Evolutionary conservation across 2,888 invertebrate species (phyloP), one percentile per base, ranked within the genome.

Genomic region (Anthophora plumipes): DNA sequence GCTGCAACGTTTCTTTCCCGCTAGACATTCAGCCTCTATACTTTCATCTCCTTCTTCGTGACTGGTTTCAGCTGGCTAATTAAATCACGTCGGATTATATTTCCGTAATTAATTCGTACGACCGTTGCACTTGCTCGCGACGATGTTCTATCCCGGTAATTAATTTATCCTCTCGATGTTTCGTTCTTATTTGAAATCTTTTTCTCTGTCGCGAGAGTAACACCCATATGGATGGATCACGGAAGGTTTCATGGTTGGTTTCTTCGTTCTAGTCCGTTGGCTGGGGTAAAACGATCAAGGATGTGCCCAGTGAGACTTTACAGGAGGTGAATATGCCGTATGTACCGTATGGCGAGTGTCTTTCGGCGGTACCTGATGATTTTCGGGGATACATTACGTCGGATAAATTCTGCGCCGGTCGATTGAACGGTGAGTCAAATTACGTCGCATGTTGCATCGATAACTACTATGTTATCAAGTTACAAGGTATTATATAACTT

Each of bases 371-470:
- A 41, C 87, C 88, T 4, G 46, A 37, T 31, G 84, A 89, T 41
- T 90, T 91, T 73, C 80, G 82, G 14, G 85, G 87, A 12, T 90
- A 78, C 57, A 82, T 91, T 63, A 91, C 89, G 1, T 77, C 78
- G 0, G 91, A 91, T 73, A 91, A 90, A 69, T 90, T 91, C 55
- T 90, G 89, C 50, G 90, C 90, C 22, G 90, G 89, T 7, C 80
- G 84, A 48, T 72, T 83, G 39, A 90, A 90, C 59, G 90, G 89
- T 89, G 52, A 82, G 74, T 80, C 0, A 17, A 22, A 46, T 50
- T n/a, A 9, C 8, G 8, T n/a, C n/a, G n/a, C n/a, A 9, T n/a
- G 50, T 50, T 50, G 17, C 9, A n/a, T n/a, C n/a, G n/a, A n/a
- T n/a, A n/a, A n/a, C n/a, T n/a, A n/a, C n/a, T n/a, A n/a, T n/a